Percentiles rank a stretch among this genome's conserved stretches.
phyloP scores from a whole-genome alignment of 2,797 vertebrate genomes.

The Hozukius guyotensis region DNA sequence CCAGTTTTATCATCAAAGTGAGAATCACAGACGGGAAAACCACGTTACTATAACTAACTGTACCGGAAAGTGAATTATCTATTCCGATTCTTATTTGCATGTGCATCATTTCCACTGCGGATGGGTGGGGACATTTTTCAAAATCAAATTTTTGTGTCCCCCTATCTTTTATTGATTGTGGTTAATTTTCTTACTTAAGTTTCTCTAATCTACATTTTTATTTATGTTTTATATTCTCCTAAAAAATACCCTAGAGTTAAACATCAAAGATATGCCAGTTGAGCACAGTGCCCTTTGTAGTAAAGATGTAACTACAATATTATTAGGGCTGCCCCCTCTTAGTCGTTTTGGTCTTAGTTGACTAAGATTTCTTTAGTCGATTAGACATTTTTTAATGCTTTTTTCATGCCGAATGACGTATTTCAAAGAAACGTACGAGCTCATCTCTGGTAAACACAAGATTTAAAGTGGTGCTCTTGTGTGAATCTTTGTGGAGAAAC shows the following conservation, averaged over 20 bases:
- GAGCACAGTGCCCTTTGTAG: background rate
- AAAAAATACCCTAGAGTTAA: background rate
- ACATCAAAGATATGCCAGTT: background rate
- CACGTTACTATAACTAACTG: background rate
- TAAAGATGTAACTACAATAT: background rate
- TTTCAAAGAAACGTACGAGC: no score
- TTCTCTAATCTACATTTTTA: background rate
- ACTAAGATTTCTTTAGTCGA: no score
- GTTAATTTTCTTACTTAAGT: background rate
- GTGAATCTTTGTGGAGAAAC: no score
- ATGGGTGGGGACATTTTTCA: background rate
- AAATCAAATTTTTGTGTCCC: accelerated
- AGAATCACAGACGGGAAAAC: background rate
- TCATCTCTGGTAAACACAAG: no score
- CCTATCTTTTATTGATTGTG: background rate
- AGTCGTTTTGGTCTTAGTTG: no score
- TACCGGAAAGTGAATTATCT: background rate
- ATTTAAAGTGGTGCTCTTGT: no score
- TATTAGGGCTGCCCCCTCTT: no score
- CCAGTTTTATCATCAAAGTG: conserved; percentile 6
- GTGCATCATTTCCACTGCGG: background rate
- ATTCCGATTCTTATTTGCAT: no score
- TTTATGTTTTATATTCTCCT: background rate
- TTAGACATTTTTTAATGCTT: no score
- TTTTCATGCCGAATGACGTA: no score